A percentile compares a stretch with the other conserved stretches of the same genome.
Conservation (phyloP, 2,113 vertebrate species). For the Noturus placidus region DNA sequence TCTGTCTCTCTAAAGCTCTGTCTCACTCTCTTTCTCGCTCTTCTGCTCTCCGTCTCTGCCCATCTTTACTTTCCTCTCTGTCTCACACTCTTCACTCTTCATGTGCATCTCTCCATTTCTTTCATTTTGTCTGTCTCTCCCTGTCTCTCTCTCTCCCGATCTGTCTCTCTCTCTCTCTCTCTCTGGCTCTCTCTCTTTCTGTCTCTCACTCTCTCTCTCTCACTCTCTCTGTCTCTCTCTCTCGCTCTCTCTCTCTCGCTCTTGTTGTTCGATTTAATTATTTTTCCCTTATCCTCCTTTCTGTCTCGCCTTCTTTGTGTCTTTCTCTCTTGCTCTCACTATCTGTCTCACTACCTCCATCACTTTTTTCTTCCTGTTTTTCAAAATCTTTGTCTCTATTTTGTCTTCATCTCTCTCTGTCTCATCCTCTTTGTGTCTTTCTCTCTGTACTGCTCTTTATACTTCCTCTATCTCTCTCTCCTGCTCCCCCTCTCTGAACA, state of each 20-base stretch:
- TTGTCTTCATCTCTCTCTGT: not conserved
- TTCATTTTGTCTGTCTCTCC: no score
- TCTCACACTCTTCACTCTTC: not conserved
- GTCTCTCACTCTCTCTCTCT: fast-evolving
- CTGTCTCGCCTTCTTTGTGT: not conserved
- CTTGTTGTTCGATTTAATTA: no score
- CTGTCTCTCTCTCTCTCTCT: not conserved
- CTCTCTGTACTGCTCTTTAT: no score
- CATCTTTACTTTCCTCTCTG: not conserved
- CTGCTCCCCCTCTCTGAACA: not conserved
- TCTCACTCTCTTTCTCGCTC: not conserved
- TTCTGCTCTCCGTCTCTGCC: not conserved
- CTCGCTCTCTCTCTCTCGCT: no score
- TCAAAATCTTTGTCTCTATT: not conserved
- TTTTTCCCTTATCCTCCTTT: not conserved
- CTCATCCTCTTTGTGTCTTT: not conserved
- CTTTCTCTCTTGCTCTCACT: not conserved
- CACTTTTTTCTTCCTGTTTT: not conserved
- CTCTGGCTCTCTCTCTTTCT: not conserved
- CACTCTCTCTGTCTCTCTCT: not conserved
- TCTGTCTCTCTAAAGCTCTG: not conserved
- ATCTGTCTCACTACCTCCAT: no score
- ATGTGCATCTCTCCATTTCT: not conserved
- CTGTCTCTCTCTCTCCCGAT: not conserved
- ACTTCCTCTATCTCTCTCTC: not conserved